Evolutionary conservation across 2,888 invertebrate genomes (phyloP), one percentile per base, ranked within the genome.

Genomic region (Drosophila helvetica): DNA sequence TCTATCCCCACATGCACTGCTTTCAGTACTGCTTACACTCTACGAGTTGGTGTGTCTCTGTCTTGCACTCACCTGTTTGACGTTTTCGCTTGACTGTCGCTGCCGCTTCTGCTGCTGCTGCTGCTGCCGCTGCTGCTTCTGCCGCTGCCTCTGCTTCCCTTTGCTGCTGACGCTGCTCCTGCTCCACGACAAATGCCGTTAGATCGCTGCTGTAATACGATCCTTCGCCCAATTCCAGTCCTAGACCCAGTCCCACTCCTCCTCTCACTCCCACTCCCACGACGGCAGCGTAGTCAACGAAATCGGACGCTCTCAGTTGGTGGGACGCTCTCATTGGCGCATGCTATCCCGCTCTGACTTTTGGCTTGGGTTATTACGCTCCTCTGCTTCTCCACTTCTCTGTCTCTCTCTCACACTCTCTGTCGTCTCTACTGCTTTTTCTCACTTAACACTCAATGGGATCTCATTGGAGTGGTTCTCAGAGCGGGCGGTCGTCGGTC

Each of bases 281-380:
- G 89, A 90, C 90, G 77, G 89, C 86, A 79, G 90, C 90, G 91
- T 90, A 91, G 90, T 90, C 86, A 78, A 85, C 88, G 79, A 89
- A 90, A 86, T 91, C 84, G 84, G 85, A 90, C 86, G 87, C 84
- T 86, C 81, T 87, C 55, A 70, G 70, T 68, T 56, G 81, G 86
- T 89, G 81, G 90, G 90, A 90, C 88, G 90, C 90, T 90, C 90
- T 90, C 90, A 90, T 90, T 90, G 82, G 81, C 88, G 78, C 80
- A 89, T 87, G 75, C 89, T 79, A 88, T 81, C 80, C 63, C 78
- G 77, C 79, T 88, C 72, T 57, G 42, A 22, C 61, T 38, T 1
- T 45, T 70, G 45, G 64, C 50, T 56, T 62, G 48, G n/a, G 19
- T 55, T 30, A 46, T 66, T 43, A 50, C 47, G 46, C 52, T 59